Percentiles rank a stretch among this genome's conserved stretches.
Evolutionary conservation across 2,888 invertebrate genomes (phyloP).

Genomic region (Coelopa pilipes): DNA sequence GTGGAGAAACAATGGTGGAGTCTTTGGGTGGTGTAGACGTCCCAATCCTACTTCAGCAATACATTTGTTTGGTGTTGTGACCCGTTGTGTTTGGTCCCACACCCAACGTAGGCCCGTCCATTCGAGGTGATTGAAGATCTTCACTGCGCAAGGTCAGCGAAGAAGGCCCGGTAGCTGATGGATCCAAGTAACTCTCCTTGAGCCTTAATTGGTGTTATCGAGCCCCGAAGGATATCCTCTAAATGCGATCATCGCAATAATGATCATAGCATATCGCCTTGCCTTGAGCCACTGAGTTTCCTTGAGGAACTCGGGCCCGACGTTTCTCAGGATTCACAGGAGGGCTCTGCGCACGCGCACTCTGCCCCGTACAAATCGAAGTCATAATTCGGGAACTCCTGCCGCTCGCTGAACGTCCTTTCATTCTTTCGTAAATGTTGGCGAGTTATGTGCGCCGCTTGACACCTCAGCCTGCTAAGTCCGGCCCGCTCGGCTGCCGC

Average conservation of each 20-base stretch:
- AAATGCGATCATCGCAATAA: slow-evolving; percentile 23
- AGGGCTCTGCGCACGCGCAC: slow-evolving; percentile 33
- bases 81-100: no score
- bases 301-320: background rate
- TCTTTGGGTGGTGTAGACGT: no score
- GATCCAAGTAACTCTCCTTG: background rate
- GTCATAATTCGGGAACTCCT: slow-evolving; percentile 44
- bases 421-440: slow-evolving; percentile 56
- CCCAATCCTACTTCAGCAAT: no score
- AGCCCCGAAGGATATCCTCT: slow-evolving; percentile 3
- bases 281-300: background rate
- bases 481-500: background rate
- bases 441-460: slow-evolving; percentile 62
- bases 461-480: slow-evolving; percentile 45
- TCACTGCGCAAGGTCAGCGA: background rate
- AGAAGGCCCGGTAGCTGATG: background rate
- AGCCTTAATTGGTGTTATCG: background rate
- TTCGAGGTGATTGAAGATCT: background rate
- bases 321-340: slow-evolving; percentile 23
- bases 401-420: slow-evolving; percentile 48
- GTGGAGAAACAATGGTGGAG: no score
- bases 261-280: background rate
- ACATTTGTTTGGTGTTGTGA: no score
- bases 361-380: slow-evolving; percentile 17
- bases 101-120: no score